Percentiles rank a stretch among this genome's conserved stretches.
These are phyloP conservation scores for Cavia aperea DNA, from an alignment of 2,113 vertebrate species.

Conservation along the genomic window DNA sequence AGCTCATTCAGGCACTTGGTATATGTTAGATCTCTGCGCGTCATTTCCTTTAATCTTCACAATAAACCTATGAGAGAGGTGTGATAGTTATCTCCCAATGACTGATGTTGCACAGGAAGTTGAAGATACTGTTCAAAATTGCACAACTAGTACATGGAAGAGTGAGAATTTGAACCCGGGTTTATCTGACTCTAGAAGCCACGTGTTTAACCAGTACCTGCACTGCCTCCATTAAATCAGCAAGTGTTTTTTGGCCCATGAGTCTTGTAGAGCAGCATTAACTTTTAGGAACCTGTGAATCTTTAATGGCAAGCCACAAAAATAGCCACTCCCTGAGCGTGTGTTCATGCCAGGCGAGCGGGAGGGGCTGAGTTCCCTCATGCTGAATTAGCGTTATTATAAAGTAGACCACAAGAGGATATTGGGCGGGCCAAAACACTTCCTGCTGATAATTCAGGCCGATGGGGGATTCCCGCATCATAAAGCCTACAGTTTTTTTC, in stretches of 20 bases:
- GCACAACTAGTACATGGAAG: not conserved
- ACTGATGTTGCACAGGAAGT: not conserved
- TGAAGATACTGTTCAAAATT: not conserved
- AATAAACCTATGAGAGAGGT: not conserved
- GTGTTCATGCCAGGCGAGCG: not conserved
- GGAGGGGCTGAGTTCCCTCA: not conserved
- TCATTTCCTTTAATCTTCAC: not conserved
- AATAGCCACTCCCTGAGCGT: not conserved
- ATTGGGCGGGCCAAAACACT: not conserved
- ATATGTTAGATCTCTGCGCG: not conserved
- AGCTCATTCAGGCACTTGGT: not conserved
- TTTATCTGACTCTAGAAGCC: constrained; percentile 1
- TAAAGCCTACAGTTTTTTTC: not conserved
- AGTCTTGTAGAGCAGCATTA: not conserved
- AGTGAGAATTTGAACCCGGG: not conserved
- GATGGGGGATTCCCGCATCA: not conserved
- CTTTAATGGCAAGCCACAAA: not conserved
- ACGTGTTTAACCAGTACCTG: not conserved
- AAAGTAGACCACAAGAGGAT: not conserved
- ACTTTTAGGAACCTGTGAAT: not conserved
- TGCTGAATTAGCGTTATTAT: not conserved
- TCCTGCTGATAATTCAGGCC: constrained; percentile 26
- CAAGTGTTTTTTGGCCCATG: not conserved
- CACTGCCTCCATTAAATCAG: not conserved
- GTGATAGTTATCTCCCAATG: constrained; percentile 17